Conservation (phyloP, 2,888 invertebrate species). For the Drosophila peninsularis region DNA sequence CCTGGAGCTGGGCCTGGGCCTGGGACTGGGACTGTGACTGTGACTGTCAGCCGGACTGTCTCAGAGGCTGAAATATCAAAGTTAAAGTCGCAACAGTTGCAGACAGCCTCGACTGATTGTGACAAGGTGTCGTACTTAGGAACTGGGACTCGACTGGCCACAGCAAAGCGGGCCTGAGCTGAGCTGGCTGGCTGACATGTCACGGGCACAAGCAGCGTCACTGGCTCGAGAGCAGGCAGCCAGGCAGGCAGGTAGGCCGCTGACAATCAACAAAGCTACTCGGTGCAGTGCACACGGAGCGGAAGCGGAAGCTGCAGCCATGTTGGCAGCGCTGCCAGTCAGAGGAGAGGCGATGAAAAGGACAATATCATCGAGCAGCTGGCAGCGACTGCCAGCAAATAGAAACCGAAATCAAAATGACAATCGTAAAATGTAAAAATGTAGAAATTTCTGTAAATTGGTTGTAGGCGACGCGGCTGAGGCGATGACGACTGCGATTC, state of each 20-base stretch:
- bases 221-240: conserved; percentile 12
- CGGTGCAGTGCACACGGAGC: conserved; percentile 39
- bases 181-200: conserved; percentile 26
- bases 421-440: conserved; percentile 60
- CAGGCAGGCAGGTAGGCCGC: conserved; percentile 12
- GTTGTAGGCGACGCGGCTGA: conserved; percentile 45
- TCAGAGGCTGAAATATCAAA: conserved; percentile 14
- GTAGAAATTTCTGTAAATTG: conserved; percentile 58
- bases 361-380: conserved; percentile 6
- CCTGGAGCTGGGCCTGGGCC: background rate
- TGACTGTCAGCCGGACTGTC: background rate
- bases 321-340: conserved; percentile 17
- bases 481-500: conserved; percentile 6
- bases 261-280: conserved; percentile 60
- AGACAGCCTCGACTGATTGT: conserved; percentile 34
- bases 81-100: conserved; percentile 26
- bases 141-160: conserved; percentile 10
- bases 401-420: conserved; percentile 51
- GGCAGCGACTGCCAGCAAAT: conserved; percentile 51
- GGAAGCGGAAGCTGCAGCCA: conserved; percentile 57
- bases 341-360: background rate
- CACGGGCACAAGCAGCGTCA: conserved; percentile 7
- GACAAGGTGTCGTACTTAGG: conserved; percentile 39
- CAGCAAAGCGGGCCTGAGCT: no score
- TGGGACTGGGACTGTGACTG: background rate